These are phyloP conservation scores for Scarus forsteni DNA, from an alignment of 2,797 vertebrate species.

Conservation along the genomic window DNA sequence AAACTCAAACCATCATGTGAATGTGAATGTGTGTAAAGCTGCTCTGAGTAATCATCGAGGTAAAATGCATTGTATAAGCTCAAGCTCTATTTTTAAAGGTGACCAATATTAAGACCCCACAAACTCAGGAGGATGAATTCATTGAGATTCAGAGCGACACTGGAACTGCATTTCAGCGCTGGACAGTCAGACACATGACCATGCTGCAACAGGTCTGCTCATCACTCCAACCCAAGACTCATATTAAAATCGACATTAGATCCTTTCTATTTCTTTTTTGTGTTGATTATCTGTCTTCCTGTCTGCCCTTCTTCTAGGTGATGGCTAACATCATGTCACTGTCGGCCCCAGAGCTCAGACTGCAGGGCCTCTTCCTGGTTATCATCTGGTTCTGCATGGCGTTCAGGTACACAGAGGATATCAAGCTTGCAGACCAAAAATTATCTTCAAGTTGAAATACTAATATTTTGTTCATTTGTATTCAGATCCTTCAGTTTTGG, in stretches of 20 bases:
- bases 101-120: conserved; percentile 93
- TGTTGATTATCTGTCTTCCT: neutral
- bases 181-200: conserved; percentile 92
- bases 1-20: too few species aligned
- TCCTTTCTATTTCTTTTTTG: neutral
- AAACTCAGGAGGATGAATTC: conserved; percentile 94
- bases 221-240: neutral
- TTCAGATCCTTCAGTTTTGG: conserved; percentile 2
- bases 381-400: conserved; percentile 98
- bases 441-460: neutral
- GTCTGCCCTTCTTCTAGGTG: conserved; percentile 82
- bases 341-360: conserved; percentile 90
- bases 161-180: conserved; percentile 96
- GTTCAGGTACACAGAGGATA: conserved; percentile 87
- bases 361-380: conserved; percentile 92
- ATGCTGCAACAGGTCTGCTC: conserved; percentile 92
- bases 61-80: too few species aligned
- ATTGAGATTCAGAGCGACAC: conserved; percentile 99
- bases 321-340: conserved; percentile 93
- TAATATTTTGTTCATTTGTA: neutral
- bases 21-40: too few species aligned
- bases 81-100: conserved; percentile 80
- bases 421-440: neutral
- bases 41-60: too few species aligned
- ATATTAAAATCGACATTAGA: neutral